Percentiles rank a stretch among this genome's conserved stretches.
These are phyloP conservation scores for Oreochromis spilurus DNA, from an alignment of 2,113 vertebrate species.

Conservation along the genomic window DNA sequence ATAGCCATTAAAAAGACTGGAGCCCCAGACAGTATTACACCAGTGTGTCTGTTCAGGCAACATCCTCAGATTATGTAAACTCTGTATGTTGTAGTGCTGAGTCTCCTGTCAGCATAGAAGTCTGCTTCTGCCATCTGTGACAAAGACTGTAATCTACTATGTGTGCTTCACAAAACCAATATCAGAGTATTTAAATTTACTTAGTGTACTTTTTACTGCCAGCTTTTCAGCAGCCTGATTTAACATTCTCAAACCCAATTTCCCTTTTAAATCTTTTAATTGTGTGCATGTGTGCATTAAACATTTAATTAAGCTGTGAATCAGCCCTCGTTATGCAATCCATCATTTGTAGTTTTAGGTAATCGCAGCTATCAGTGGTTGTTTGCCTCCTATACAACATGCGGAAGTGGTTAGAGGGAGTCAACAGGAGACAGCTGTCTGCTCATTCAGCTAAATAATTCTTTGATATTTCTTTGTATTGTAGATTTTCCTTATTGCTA, in stretches of 20 bases:
- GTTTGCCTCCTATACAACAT: not conserved
- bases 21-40: conserved; percentile 43
- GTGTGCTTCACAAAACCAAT: not conserved
- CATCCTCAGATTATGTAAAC: conserved; percentile 27
- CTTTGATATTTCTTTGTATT: not conserved
- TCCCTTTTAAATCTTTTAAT: not conserved
- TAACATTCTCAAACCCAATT: not conserved
- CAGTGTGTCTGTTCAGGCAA: conserved; percentile 13
- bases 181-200: not conserved
- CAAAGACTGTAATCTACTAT: not conserved
- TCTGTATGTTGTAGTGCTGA: not conserved
- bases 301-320: not conserved
- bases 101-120: not conserved
- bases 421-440: not conserved
- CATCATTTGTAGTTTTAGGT: not conserved
- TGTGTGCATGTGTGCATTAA: not conserved
- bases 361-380: not conserved
- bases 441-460: not conserved
- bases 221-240: not conserved
- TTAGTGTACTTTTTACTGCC: not conserved
- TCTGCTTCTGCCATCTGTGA: not conserved
- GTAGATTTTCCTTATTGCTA: not conserved
- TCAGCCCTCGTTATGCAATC: not conserved
- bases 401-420: not conserved
- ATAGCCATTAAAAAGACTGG: conserved; percentile 18